Evolutionary conservation across 2,797 vertebrate species (phyloP), one percentile per base, ranked within the genome.

Genomic region (Sternarchorhynchus goeldii): DNA sequence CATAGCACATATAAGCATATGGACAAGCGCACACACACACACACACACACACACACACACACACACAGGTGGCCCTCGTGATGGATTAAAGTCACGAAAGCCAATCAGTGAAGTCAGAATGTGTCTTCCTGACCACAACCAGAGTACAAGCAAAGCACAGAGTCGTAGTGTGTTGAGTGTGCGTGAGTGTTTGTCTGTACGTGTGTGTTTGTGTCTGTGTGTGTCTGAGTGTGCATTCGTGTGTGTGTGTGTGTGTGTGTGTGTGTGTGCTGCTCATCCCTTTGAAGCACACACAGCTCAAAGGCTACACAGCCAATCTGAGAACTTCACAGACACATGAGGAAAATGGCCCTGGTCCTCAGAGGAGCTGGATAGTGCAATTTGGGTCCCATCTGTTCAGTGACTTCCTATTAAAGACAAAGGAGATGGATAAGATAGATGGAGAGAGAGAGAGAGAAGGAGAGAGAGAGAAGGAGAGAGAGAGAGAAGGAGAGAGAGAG

Each of bases 351-450:
- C 90, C 92, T 92, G 91, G 93, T 25, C 93, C 91, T 91, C 91
- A 88, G 90, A 93, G 91, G 93, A 92, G 90, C 91, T 92, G 91
- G 90, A 91, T 92, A 91, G 91, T 90, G 91, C 91, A 93, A 92
- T 93, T 93, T 93, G 90, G 93, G 91, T 92, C 92, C 92, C 92
- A 93, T 94, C 93, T 94, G 93, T 92, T 93, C 91, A 90, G 90
- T 89, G 91, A 92, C 88, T 90, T 91, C 92, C 91, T 92, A 91
- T 93, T 93, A 93, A 90, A 88, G 89, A 88, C 85, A 89, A 90
- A 90, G 91, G 91, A 90, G 75, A 81, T 67, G 82, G 85, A 87
- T 71, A 80, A 57, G 76, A 72, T 82, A 81, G 84, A 57, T 76
- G 78, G 73, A 68, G 59, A 67, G 39, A 82, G 74, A 86, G 71